Evolutionary conservation across 2,797 vertebrate genomes (phyloP).

Genomic region (Coendou prehensilis): DNA sequence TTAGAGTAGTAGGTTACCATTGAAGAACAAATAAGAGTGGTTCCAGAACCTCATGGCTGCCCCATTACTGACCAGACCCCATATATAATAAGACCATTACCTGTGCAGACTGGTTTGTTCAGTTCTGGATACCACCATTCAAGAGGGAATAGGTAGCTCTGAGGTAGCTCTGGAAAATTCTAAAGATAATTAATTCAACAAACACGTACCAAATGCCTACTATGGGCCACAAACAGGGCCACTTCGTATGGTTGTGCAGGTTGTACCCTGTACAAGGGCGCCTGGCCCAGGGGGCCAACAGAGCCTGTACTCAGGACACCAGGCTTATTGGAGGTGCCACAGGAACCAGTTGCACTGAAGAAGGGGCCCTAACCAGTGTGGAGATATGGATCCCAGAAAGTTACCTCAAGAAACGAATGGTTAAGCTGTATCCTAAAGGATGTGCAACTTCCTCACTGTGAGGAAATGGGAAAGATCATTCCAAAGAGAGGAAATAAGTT

Average conservation of each 20-base stretch:
- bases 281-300: not conserved
- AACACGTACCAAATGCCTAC: not conserved
- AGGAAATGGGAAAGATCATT: constrained; percentile 43
- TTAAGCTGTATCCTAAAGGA: not conserved
- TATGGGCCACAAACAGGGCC: not conserved
- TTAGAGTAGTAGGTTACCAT: not conserved
- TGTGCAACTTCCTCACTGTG: not conserved
- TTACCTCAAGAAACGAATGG: constrained; percentile 20
- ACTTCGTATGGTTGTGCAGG: not conserved
- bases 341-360: not conserved
- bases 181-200: constrained; percentile 53
- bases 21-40: not conserved
- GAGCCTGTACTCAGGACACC: not conserved
- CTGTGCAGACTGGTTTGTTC: not conserved
- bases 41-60: not conserved
- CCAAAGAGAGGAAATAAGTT: constrained; percentile 53
- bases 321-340: not conserved
- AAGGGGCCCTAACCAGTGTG: not conserved
- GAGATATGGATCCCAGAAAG: not conserved
- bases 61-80: not conserved
- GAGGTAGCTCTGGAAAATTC: constrained; percentile 53
- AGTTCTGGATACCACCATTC: constrained; percentile 18
- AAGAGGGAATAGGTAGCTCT: constrained; percentile 30
- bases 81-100: not conserved
- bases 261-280: not conserved